These are phyloP conservation scores for Tetrax tetrax DNA, from an alignment of 2,113 vertebrate species.

Conservation along the genomic window DNA sequence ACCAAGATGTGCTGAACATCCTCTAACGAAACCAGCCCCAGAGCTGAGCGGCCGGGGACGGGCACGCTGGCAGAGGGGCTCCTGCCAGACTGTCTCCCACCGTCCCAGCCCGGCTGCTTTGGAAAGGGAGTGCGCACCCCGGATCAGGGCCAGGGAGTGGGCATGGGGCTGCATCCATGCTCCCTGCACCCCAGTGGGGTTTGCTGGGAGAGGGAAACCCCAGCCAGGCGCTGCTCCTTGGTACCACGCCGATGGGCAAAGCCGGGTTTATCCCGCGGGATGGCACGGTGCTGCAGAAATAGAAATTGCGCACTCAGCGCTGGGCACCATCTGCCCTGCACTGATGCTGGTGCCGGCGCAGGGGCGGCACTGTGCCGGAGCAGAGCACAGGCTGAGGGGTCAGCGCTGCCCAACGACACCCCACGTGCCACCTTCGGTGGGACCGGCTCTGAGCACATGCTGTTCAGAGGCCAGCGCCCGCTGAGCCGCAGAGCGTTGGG, in stretches of 20 bases:
- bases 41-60: accelerated
- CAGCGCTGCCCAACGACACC: accelerated
- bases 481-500: accelerated
- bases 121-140: accelerated
- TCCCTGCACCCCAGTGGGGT: too few species aligned
- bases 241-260: accelerated
- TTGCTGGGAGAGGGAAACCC: too few species aligned
- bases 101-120: accelerated
- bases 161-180: too few species aligned
- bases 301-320: neutral
- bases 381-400: neutral
- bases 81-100: neutral
- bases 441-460: neutral
- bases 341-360: neutral
- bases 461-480: accelerated
- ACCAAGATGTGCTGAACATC: accelerated
- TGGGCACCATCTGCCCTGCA: neutral
- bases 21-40: neutral
- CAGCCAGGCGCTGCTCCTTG: too few species aligned
- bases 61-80: neutral
- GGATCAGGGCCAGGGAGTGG: accelerated
- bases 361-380: accelerated
- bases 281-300: neutral
- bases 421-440: neutral
- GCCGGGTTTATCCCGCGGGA: accelerated